Conservation (phyloP, 2,113 vertebrate genomes). For the Trichomycterus rosablanca region DNA sequence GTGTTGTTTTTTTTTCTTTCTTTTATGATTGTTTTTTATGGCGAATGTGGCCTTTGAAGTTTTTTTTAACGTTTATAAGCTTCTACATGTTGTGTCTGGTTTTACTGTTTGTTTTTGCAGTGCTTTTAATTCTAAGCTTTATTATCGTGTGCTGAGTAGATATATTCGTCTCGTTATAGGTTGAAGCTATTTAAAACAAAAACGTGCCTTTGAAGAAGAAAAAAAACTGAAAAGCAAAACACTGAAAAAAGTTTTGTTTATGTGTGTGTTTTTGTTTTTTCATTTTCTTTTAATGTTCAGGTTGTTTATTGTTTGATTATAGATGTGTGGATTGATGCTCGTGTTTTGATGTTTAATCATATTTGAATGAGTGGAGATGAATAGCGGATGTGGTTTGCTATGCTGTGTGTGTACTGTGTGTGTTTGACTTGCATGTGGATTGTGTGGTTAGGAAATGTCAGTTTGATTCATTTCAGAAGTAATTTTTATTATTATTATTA, state of each 20-base stretch:
- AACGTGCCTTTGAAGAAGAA: slow-evolving; percentile 48
- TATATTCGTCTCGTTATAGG: slow-evolving; percentile 37
- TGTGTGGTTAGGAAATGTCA: no score
- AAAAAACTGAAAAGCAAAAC: slow-evolving; percentile 49
- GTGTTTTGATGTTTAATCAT: slow-evolving; percentile 26
- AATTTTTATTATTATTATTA: slow-evolving; percentile 1
- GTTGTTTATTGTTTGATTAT: slow-evolving; percentile 37
- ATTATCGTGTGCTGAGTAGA: slow-evolving; percentile 12
- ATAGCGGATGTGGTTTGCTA: slow-evolving; percentile 40
- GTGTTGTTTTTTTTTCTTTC: neutral
- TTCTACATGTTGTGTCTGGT: no score
- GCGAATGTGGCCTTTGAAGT: no score
- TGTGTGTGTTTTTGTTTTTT: slow-evolving; percentile 6
- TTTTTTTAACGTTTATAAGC: no score
- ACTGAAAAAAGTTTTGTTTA: slow-evolving; percentile 48
- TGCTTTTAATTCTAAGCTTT: slow-evolving; percentile 37
- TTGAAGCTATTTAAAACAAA: slow-evolving; percentile 46
- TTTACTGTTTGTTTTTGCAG: slow-evolving; percentile 18
- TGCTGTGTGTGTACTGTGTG: no score
- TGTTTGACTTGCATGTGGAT: no score
- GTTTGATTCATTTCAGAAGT: slow-evolving; percentile 14
- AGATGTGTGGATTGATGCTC: slow-evolving; percentile 29
- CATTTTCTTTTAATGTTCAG: neutral
- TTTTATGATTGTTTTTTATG: no score
- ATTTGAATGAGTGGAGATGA: slow-evolving; percentile 27